A percentile compares a stretch with the other conserved stretches of the same genome.
Conservation (phyloP, 2,797 vertebrate species). For the Holocentrus rufus region DNA sequence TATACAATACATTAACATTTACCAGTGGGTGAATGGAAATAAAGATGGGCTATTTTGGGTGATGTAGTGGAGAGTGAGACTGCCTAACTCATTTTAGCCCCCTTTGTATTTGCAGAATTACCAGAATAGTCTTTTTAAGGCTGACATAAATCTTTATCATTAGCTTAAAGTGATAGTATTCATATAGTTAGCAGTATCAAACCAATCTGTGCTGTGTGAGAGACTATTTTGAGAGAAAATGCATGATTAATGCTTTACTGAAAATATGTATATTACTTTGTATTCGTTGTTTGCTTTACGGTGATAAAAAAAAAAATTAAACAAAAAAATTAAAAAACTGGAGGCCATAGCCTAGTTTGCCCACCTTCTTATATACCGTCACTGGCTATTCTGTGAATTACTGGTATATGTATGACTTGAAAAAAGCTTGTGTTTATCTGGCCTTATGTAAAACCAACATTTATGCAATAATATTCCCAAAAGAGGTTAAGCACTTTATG, state of each 20-base stretch:
- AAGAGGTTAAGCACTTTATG: constrained; percentile 8
- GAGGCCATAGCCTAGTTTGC: neutral
- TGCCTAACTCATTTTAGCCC: constrained; percentile 27
- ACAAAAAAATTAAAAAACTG: no score
- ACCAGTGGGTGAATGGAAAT: constrained; percentile 29
- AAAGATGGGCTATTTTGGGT: constrained; percentile 49
- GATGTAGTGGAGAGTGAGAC: constrained; percentile 19
- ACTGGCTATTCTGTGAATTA: neutral
- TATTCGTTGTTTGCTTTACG: constrained; percentile 3
- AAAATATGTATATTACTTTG: neutral
- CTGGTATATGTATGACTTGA: neutral
- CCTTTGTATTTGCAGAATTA: constrained; percentile 22
- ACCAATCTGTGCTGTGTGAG: neutral
- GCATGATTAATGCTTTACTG: neutral
- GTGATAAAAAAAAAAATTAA: no score
- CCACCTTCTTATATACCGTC: neutral
- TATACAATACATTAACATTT: constrained; percentile 65
- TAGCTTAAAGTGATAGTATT: no score
- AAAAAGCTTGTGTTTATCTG: neutral
- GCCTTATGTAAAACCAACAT: neutral
- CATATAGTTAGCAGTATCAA: no score
- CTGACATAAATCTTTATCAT: neutral
- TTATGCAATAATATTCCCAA: constrained; percentile 4
- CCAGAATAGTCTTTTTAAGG: no score
- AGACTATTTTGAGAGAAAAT: constrained; percentile 5